Conservation (phyloP, 1,140 invertebrate genomes). For the Eriosoma lanigerum region DNA sequence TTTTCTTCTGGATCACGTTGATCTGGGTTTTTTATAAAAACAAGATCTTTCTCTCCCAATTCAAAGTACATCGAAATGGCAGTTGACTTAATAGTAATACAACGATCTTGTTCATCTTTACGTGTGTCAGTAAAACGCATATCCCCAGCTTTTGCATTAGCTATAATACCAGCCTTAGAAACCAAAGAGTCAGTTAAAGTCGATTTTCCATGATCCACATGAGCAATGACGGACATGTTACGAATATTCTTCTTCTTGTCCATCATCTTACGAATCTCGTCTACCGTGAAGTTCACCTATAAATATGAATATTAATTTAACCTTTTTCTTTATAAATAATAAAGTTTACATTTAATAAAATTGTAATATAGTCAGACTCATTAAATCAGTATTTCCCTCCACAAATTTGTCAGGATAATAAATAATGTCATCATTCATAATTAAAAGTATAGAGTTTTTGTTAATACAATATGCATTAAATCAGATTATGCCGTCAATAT, state of each 20-base stretch:
- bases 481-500: not conserved
- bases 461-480: not conserved
- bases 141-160: constrained; percentile 96
- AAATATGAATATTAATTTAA: constrained; percentile 55
- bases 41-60: constrained; percentile 86
- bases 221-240: constrained; percentile 99
- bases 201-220: constrained; percentile 99
- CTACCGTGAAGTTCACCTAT: constrained; percentile 99
- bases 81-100: constrained; percentile 99
- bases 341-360: not conserved
- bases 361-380: constrained; percentile 22
- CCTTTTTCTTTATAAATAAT: not conserved
- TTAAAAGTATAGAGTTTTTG: too few relatives aligned
- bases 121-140: constrained; percentile 98
- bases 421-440: constrained; percentile 30
- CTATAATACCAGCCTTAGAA: constrained; percentile 99
- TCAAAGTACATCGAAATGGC: constrained; percentile 99
- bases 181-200: constrained; percentile 99
- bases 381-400: constrained; percentile 50
- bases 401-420: constrained; percentile 25
- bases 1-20: constrained; percentile 87
- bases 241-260: constrained; percentile 99
- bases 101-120: constrained; percentile 99
- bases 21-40: constrained; percentile 85
- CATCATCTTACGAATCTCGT: constrained; percentile 99